Evolutionary conservation across 2,888 invertebrate genomes (phyloP).

Genomic region (Metallyticus violacea): DNA sequence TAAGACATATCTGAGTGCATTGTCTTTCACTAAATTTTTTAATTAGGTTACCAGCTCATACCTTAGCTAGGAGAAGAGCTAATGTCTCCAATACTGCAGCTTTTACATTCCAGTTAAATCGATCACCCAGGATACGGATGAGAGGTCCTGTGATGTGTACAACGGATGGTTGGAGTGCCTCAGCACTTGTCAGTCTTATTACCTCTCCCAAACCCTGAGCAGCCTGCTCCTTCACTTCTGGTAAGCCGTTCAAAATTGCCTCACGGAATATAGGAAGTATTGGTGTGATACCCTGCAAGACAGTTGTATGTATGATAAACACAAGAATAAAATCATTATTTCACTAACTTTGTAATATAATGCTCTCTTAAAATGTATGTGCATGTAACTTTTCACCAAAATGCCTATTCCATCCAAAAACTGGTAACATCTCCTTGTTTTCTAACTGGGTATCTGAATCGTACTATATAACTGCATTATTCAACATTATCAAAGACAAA

Average conservation of each 20-base stretch:
- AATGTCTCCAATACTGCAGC: constrained; percentile 94
- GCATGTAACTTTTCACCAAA: too few species aligned
- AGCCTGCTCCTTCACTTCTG: constrained; percentile 94
- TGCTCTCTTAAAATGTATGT: too few species aligned
- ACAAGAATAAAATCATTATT: too few species aligned
- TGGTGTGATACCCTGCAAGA: constrained; percentile 77
- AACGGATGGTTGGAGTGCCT: constrained; percentile 90
- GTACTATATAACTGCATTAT: too few species aligned
- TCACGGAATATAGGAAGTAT: constrained; percentile 94
- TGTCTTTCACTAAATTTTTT: too few species aligned
- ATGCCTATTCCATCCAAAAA: neutral
- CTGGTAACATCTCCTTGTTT: too few species aligned
- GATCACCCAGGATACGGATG: constrained; percentile 94
- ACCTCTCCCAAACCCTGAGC: constrained; percentile 86
- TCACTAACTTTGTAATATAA: too few species aligned
- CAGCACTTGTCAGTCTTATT: constrained; percentile 78
- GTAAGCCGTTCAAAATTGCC: constrained; percentile 90
- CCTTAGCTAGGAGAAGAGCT: constrained; percentile 87
- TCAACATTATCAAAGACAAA: too few species aligned
- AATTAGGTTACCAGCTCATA: constrained; percentile 46
- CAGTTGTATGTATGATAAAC: neutral
- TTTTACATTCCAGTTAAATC: constrained; percentile 92
- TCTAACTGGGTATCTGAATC: too few species aligned
- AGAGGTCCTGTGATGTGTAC: constrained; percentile 97
- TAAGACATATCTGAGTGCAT: too few species aligned